Percentiles rank a stretch among this genome's conserved stretches.
phyloP scores from a whole-genome alignment of 2,797 vertebrate genomes.

The Macropus fuliginosus region DNA sequence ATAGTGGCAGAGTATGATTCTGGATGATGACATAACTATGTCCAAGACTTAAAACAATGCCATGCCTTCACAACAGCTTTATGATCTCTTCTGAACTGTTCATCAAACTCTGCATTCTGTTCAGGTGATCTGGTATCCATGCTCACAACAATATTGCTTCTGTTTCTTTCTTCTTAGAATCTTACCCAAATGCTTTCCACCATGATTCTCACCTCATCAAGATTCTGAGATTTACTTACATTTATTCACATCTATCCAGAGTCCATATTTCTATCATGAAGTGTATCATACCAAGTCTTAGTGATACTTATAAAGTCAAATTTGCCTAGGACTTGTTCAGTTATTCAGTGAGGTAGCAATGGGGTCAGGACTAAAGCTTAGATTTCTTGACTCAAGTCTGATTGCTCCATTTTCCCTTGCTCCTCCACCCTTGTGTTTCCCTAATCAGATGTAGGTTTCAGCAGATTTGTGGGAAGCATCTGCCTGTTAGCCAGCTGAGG shows the following conservation, averaged over 20 bases:
- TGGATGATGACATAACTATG: not conserved
- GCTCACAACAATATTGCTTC: not conserved
- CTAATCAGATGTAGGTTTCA: slow-evolving; percentile 78
- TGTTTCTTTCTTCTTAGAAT: not conserved
- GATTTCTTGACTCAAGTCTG: not conserved
- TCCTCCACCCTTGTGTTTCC: slow-evolving; percentile 30
- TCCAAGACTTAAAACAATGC: not conserved
- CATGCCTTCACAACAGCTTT: not conserved
- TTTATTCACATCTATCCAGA: not conserved
- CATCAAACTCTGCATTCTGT: not conserved
- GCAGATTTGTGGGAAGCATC: slow-evolving; percentile 42
- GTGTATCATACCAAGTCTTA: not conserved
- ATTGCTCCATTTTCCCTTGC: not conserved
- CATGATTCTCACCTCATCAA: not conserved
- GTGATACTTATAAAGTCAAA: not conserved
- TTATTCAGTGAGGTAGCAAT: not conserved
- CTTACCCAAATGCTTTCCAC: not conserved
- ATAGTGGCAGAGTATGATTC: not conserved
- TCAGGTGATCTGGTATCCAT: not conserved
- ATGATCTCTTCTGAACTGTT: not conserved
- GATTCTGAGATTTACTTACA: not conserved
- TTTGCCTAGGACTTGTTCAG: not conserved
- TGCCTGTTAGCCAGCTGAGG: slow-evolving; percentile 62
- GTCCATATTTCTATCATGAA: not conserved
- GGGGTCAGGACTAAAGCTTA: not conserved